Conservation (phyloP, 2,888 invertebrate species). For the Dryobota labecula region DNA sequence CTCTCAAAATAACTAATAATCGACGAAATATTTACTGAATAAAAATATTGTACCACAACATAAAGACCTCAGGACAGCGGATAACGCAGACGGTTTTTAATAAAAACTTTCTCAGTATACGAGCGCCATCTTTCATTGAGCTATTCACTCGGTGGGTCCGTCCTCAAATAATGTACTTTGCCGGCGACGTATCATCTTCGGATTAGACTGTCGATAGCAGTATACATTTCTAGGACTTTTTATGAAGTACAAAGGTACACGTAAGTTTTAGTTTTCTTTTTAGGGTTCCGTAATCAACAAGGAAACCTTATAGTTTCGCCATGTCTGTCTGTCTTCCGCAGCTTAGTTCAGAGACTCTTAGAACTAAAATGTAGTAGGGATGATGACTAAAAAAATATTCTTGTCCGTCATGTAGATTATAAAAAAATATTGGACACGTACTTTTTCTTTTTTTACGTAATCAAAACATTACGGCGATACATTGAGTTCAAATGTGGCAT, state of each 20-base stretch:
- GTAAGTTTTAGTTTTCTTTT: background rate
- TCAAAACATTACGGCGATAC: too few relatives aligned
- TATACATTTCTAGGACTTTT: slow-evolving; percentile 11
- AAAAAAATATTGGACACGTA: too few relatives aligned
- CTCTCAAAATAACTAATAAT: background rate
- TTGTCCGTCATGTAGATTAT: too few relatives aligned
- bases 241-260: background rate
- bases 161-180: slow-evolving; percentile 56
- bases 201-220: slow-evolving; percentile 47
- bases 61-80: slow-evolving; percentile 15
- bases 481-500: too few relatives aligned
- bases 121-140: slow-evolving; percentile 39
- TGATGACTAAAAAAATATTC: too few relatives aligned
- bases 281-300: too few relatives aligned
- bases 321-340: too few relatives aligned
- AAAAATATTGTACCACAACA: slow-evolving; percentile 1
- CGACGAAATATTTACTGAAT: background rate
- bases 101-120: slow-evolving; percentile 58
- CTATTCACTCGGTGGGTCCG: slow-evolving; percentile 50
- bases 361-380: too few relatives aligned
- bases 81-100: slow-evolving; percentile 51
- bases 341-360: too few relatives aligned
- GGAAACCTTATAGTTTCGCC: too few relatives aligned
- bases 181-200: slow-evolving; percentile 43
- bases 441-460: too few relatives aligned